Conservation (phyloP, 23 tunicate genomes). For the Botrylloides violaceus region DNA sequence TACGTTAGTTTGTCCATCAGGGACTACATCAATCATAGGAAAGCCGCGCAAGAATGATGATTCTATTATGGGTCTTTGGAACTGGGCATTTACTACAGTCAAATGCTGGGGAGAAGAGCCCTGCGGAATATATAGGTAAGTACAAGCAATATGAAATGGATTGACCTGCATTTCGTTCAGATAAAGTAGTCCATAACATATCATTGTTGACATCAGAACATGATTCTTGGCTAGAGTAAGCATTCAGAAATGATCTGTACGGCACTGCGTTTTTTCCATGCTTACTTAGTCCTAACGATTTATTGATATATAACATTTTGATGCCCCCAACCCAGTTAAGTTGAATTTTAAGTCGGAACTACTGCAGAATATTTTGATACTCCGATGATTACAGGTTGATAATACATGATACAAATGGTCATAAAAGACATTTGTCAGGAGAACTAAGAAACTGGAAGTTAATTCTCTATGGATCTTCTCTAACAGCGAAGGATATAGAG, state of each 20-base stretch:
- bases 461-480: conserved; percentile 68
- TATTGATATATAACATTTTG: no score
- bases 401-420: conserved; percentile 23
- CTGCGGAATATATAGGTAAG: conserved; percentile 39
- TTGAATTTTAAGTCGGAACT: no score
- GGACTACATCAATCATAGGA: conserved; percentile 61
- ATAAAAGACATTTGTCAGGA: conserved; percentile 16
- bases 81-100: conserved; percentile 86
- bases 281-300: no score
- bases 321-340: no score
- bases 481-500: conserved; percentile 38
- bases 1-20: conserved; percentile 71
- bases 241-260: no score
- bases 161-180: no score
- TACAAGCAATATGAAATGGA: no score
- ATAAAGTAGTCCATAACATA: no score
- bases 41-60: conserved; percentile 59
- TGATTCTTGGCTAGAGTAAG: no score
- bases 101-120: conserved; percentile 95
- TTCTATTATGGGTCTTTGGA: conserved; percentile 47
- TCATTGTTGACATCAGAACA: conserved; percentile 47
- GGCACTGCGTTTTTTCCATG: no score
- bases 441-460: conserved; percentile 57
- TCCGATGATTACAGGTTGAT: conserved; percentile 29
- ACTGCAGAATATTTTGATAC: no score